A percentile compares a stretch with the other conserved stretches of the same genome.
Conservation (phyloP, 2,888 invertebrate genomes). For the Julus scanicus region DNA sequence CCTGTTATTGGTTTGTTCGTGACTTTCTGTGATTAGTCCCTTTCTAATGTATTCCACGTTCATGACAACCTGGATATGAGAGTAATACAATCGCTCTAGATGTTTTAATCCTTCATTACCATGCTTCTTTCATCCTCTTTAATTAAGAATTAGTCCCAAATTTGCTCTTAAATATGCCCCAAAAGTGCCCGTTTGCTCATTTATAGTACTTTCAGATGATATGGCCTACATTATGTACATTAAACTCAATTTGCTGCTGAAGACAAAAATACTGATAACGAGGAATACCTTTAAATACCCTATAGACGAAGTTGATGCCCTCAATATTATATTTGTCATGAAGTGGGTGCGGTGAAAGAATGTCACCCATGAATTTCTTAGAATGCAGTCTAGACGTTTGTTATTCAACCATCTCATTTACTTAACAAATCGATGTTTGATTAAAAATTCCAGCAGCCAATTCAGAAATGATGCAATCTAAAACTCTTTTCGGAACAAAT, state of each 20-base stretch:
- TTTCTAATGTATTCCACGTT: not conserved
- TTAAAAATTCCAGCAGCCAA: not conserved
- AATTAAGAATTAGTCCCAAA: too few species aligned
- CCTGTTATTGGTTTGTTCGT: not conserved
- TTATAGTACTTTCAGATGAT: too few species aligned
- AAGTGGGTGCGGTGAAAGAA: conserved; percentile 13
- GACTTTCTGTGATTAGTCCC: not conserved
- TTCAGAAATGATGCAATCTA: not conserved
- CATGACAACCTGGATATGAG: too few species aligned
- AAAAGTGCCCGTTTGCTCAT: too few species aligned
- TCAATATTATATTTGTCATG: not conserved
- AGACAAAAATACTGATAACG: too few species aligned
- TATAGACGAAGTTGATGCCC: too few species aligned
- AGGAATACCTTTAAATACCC: too few species aligned
- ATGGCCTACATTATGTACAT: too few species aligned
- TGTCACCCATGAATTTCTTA: not conserved
- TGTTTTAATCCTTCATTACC: not conserved
- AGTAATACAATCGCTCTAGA: too few species aligned
- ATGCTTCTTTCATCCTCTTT: not conserved
- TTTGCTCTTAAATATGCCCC: too few species aligned
- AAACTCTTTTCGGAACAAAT: not conserved
- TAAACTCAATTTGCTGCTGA: too few species aligned
- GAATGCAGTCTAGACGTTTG: not conserved
- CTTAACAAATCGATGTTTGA: not conserved
- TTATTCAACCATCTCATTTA: not conserved